Evolutionary conservation across 2,888 invertebrate genomes (phyloP), one percentile per base, ranked within the genome.

Genomic region (Diloba caeruleocephala): DNA sequence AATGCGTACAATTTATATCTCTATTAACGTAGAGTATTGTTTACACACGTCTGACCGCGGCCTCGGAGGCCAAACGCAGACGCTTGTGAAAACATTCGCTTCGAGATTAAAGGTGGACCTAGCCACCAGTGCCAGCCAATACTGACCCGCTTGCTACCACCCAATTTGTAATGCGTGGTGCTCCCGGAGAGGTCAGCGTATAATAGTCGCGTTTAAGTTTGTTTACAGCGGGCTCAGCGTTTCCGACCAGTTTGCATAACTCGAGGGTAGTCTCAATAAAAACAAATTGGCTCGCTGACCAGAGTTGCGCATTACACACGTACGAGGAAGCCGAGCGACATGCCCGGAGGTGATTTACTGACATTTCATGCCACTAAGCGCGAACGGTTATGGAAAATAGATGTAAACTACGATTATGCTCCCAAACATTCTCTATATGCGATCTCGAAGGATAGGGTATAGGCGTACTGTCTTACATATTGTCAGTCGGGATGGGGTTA

Each of bases 191-290:
- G 87, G 75, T 84, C 88, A 76, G 37, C 57, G 42, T 55, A 73
- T 59, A 73, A 66, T 88, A 89, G 91, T 70, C 81, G 72, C 71
- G 74, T 82, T 82, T 79, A 82, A 84, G 88, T 88, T 89, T 91
- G 92, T 92, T 92, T 92, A 91, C 90, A 90, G 83, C 85, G 79
- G 80, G 84, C 85, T 91, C 89, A 88, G 89, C 89, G 86, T 89
- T 91, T 90, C 89, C 86, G 85, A 85, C 87, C 87, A 89, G 89
- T 92, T 91, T 91, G 90, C 92, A 92, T 91, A 91, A 91, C 88
- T 88, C 83, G 87, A 85, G 92, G 92, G 91, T 90, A 91, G 91
- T 91, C 90, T 90, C 90, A 90, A 92, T 92, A 92, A 92, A 92
- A 92, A 92, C 88, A 92, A 91, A 92, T 92, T 91, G 92, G 89